Evolutionary conservation across 2,113 vertebrate species (phyloP), one percentile per base, ranked within the genome.

Genomic region (Brienomyrus longianalis): DNA sequence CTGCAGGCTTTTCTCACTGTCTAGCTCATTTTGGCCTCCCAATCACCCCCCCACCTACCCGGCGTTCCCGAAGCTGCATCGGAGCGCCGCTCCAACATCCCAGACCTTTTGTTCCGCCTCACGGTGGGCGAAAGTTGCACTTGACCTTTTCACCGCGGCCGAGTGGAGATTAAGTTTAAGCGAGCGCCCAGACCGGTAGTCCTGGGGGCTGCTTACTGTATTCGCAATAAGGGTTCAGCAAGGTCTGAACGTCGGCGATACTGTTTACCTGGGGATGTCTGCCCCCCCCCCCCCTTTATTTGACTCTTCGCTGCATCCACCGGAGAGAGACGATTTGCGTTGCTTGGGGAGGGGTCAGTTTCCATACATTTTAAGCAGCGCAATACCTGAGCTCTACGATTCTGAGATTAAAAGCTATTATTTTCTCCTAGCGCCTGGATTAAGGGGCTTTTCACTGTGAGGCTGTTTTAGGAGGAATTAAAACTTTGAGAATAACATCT

Each of bases 131-230:
- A 66, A 62, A 89, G 89, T 86, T 62, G 56, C 23, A 17, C 43
- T 66, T 89, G 89, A 89, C 89, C 89, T 89, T 89, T 89, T 89
- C 52, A 47, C 56, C 50, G 52, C 21, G 39, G 88, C 70, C 52
- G 77, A 89, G 88, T 45, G 50, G 35, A 89, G 88, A 89, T 89
- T 89, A 84, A n/a, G 77, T 89, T 47, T 84, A 89, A 84, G 35
- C 51, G 35, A 89, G 51, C 21, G 5, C 27, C 39, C 35, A 31
- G 89, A 90, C 47, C 83, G 90, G 89, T 89, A 92, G 91, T 94
- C 94, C 94, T 94, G 91, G 93, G 94, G 94, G 91, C 91, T 83
- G 92, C 93, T 95, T 94, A 95, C 94, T 93, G 93, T 92, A 88
- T 91, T 91, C 91, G 85, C 84, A 91, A 91, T 92, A 83, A 90